These are phyloP conservation scores for Thalassoma bifasciatum DNA, from an alignment of 2,113 vertebrate species.

Conservation along the genomic window DNA sequence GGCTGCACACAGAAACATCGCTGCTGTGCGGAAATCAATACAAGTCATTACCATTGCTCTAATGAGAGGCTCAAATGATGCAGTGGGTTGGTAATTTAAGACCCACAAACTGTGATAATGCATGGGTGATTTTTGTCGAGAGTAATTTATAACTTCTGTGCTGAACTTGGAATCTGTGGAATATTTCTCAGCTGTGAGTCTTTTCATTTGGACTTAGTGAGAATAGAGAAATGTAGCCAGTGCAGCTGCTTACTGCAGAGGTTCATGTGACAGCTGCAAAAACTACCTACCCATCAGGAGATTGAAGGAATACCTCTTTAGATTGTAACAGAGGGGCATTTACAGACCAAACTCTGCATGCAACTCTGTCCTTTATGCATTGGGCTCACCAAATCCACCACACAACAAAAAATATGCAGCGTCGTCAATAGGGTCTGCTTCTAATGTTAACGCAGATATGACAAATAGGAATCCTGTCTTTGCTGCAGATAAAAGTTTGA, in stretches of 20 bases:
- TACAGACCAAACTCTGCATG: background rate
- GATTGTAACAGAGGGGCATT: background rate
- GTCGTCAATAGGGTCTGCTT: background rate
- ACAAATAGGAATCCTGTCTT: slow-evolving; percentile 3
- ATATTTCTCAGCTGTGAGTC: background rate
- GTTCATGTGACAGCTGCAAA: background rate
- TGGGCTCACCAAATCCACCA: background rate
- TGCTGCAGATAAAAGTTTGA: slow-evolving; percentile 4
- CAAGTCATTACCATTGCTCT: slow-evolving; percentile 36
- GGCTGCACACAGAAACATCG: slow-evolving; percentile 19
- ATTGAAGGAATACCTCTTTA: slow-evolving; percentile 6
- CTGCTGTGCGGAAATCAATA: slow-evolving; percentile 39
- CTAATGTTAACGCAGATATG: slow-evolving; percentile 6
- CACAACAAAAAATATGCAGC: slow-evolving; percentile 3
- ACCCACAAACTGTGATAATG: slow-evolving; percentile 6
- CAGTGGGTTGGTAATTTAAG: slow-evolving; percentile 20
- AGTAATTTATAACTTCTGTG: background rate
- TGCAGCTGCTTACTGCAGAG: background rate
- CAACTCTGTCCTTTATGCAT: background rate
- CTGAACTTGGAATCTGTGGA: background rate
- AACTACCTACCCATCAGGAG: slow-evolving; percentile 13
- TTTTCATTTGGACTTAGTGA: background rate
- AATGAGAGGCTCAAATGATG: slow-evolving; percentile 33
- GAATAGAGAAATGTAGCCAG: background rate
- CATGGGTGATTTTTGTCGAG: background rate